A percentile compares a stretch with the other conserved stretches of the same genome.
phyloP scores from a whole-genome alignment of 2,113 vertebrate genomes.

The Anguilla rostrata region DNA sequence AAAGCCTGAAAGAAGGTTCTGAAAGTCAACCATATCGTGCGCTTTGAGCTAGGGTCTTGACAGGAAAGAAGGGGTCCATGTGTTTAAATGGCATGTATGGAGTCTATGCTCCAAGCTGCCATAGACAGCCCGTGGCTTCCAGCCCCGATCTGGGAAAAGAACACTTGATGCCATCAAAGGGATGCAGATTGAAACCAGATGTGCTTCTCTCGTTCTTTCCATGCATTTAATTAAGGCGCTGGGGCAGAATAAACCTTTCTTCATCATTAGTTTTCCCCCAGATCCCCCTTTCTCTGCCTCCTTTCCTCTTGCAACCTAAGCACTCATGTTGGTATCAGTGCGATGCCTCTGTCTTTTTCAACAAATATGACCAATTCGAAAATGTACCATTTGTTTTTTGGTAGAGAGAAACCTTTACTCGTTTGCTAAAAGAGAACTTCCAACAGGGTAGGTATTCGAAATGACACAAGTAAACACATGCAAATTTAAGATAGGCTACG shows the following conservation, averaged over 20 bases:
- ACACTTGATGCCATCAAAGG: constrained; percentile 99
- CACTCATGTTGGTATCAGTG: constrained; percentile 59
- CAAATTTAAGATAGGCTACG: too few species aligned
- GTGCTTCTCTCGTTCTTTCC: constrained; percentile 85
- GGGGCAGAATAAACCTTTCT: constrained; percentile 81
- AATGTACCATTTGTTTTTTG: neutral
- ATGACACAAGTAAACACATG: too few species aligned
- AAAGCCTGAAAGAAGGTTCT: constrained; percentile 26
- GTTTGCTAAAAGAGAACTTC: neutral
- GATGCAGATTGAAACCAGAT: constrained; percentile 95
- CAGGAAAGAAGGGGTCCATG: constrained; percentile 55
- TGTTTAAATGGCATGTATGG: constrained; percentile 59
- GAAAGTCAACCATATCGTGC: constrained; percentile 31
- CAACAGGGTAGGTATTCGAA: too few species aligned
- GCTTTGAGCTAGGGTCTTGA: constrained; percentile 37
- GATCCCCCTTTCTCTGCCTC: constrained; percentile 53
- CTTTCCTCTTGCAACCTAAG: constrained; percentile 55
- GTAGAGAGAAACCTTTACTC: neutral
- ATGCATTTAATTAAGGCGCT: constrained; percentile 97
- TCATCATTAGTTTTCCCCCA: constrained; percentile 88
- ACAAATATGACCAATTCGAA: neutral
- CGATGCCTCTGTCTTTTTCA: constrained; percentile 35
- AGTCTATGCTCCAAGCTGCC: constrained; percentile 77
- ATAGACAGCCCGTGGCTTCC: constrained; percentile 84
- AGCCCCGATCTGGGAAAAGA: constrained; percentile 91